Conservation (phyloP, 2,797 vertebrate genomes). For the Pampus argenteus region DNA sequence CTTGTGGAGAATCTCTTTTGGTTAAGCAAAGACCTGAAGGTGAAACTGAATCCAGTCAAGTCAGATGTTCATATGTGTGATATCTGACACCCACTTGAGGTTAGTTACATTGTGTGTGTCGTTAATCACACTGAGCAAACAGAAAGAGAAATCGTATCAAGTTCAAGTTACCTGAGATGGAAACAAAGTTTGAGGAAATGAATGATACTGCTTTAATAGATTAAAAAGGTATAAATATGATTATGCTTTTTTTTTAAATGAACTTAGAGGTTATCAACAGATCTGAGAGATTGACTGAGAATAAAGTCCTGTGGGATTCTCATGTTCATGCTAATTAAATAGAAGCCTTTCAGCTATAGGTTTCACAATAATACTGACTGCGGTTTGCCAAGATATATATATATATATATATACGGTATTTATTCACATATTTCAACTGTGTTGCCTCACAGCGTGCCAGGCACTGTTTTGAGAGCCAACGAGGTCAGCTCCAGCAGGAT, state of each 20-base stretch:
- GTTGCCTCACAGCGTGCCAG: constrained; percentile 9
- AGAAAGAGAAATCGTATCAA: constrained; percentile 38
- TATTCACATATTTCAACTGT: constrained; percentile 24
- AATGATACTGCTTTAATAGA: constrained; percentile 61
- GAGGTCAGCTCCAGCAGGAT: constrained; percentile 49
- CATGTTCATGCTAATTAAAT: constrained; percentile 58
- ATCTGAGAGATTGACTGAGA: constrained; percentile 64
- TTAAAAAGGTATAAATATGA: constrained; percentile 65
- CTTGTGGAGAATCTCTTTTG: constrained; percentile 52
- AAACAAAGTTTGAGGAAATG: constrained; percentile 58
- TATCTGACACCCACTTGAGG: constrained; percentile 36
- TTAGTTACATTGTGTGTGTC: constrained; percentile 3
- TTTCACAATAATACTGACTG: constrained; percentile 38
- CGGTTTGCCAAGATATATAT: not conserved
- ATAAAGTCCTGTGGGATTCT: constrained; percentile 60
- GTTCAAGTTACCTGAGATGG: too few species aligned
- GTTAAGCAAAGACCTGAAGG: constrained; percentile 39
- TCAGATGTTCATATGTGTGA: constrained; percentile 51
- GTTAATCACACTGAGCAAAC: constrained; percentile 46
- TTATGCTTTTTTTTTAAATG: constrained; percentile 75
- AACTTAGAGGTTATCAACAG: constrained; percentile 76
- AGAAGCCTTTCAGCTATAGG: constrained; percentile 12
- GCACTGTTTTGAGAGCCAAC: constrained; percentile 23
- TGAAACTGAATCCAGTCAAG: constrained; percentile 43
- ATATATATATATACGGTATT: too few species aligned